Conservation (phyloP, 2,888 invertebrate genomes). For the Chrysolina oricalcia region DNA sequence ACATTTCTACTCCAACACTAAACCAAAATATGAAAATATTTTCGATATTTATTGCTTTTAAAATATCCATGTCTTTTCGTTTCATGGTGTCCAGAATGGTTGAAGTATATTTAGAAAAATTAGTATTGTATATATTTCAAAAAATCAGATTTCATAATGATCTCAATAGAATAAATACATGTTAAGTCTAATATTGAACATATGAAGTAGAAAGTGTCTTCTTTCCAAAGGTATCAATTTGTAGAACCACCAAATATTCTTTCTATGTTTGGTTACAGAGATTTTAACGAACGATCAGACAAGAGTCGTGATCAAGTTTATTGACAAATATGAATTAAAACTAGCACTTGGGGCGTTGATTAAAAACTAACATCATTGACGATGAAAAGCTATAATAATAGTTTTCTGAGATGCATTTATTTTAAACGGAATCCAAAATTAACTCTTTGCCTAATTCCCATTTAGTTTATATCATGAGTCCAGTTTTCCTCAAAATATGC, state of each 20-base stretch:
- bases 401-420: too few relatives aligned
- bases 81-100: background rate
- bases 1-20: too few relatives aligned
- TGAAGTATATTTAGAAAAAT: background rate
- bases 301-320: background rate
- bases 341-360: too few relatives aligned
- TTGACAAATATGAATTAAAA: background rate
- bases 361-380: too few relatives aligned
- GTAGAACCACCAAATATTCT: too few relatives aligned
- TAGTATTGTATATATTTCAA: background rate
- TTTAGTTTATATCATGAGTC: too few relatives aligned
- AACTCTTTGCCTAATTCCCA: too few relatives aligned
- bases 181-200: background rate
- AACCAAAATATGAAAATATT: too few relatives aligned
- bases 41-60: background rate
- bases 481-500: too few relatives aligned
- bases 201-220: background rate
- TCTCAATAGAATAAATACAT: slow-evolving; percentile 28
- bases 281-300: slow-evolving; percentile 19
- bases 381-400: too few relatives aligned
- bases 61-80: background rate
- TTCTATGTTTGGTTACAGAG: background rate
- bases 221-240: background rate
- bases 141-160: slow-evolving; percentile 40
- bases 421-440: too few relatives aligned